Base-by-base conservation (phyloP, 2,113 vertebrate genomes). In the Steatornis caripensis region DNA sequence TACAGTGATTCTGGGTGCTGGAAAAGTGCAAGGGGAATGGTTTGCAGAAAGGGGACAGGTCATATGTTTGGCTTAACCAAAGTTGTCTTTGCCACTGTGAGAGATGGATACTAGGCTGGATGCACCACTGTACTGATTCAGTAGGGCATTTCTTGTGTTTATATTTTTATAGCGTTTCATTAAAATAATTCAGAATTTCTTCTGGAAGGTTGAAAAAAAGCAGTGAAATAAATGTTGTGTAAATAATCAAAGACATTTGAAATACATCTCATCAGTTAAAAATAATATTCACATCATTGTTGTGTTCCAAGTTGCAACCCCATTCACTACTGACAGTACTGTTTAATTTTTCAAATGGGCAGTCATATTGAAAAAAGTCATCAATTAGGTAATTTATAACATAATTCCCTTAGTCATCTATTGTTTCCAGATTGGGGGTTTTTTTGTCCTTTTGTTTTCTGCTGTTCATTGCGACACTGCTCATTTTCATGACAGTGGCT, bases 341-440 rank as follows among this genome's bases (percentile, higher is more conserved):
- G 12, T 49, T 87, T 95, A 87, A 71, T 88, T 96, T 93, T 92
- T 87, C 72, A 94, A 78, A 71, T 87, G 64, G 68, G 55, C 61
- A 87, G 87, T 78, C 37, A 36, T 71, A 86, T 6, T 90, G 37
- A 80, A 95, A 62, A 85, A 93, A 94, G 37, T 46, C 58, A 84
- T 87, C 62, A 66, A 69, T 93, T 87, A 89, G 61, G 69, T 82
- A 83, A 89, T 94, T 84, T 84, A 89, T 75, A 89, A 51, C 61
- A 55, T 80, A 88, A 90, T 93, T 86, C 71, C 64, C 46, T 65
- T 37, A 90, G 75, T 86, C 2, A 0, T 85, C 85, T 83, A 48
- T 88, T 93, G 75, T 95, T 95, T 93, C 68, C 54, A 74, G n/a
- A 54, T 71, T 81, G 34, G 54, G 54, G 89, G 43, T 70, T 93